Evolutionary conservation across 2,113 vertebrate species (phyloP), one percentile per base, ranked within the genome.

Genomic region (Lasiurus borealis): DNA sequence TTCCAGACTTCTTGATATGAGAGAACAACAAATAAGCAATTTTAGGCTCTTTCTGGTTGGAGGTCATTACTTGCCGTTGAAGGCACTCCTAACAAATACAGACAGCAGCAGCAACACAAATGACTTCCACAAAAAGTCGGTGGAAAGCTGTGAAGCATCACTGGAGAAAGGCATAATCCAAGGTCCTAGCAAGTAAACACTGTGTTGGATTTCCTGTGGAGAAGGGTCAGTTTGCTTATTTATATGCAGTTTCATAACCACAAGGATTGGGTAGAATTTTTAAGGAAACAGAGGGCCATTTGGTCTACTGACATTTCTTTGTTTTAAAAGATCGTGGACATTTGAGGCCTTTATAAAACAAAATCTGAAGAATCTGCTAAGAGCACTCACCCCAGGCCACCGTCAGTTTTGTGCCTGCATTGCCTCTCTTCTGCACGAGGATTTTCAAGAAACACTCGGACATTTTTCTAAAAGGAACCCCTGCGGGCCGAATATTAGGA

Each of bases 121-220:
- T 31, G 23, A 14, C 29, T 90, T 88, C 50, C 77, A 62, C 13
- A 52, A 78, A 90, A 34, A 27, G 3, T 4, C 25, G 14, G 23
- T 92, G 91, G 77, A 95, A 96, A 91, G 75, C 84, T 5, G 21
- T 59, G 19, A 94, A 16, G 29, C 54, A 15, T 85, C 12, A 19
- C 14, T 80, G 23, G 83, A 12, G 59, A 80, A 78, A 73, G 88
- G 73, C 34, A n/a, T 9, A 40, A 40, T 25, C 34, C 27, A 16
- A 68, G 16, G 34, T 73, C 9, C 12, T 19, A 62, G 10, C 29
- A 72, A 36, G 64, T 64, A 76, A 82, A 78, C 57, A 57, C 27
- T 85, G 40, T n/a, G 31, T 54, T 91, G 81, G 21, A 83, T 66
- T 96, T 64, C 59, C 84, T 76, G 6, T 44, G 31, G 71, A 87